Evolutionary conservation across 2,888 invertebrate genomes (phyloP), one percentile per base, ranked within the genome.

Genomic region (Heliconius hortense): DNA sequence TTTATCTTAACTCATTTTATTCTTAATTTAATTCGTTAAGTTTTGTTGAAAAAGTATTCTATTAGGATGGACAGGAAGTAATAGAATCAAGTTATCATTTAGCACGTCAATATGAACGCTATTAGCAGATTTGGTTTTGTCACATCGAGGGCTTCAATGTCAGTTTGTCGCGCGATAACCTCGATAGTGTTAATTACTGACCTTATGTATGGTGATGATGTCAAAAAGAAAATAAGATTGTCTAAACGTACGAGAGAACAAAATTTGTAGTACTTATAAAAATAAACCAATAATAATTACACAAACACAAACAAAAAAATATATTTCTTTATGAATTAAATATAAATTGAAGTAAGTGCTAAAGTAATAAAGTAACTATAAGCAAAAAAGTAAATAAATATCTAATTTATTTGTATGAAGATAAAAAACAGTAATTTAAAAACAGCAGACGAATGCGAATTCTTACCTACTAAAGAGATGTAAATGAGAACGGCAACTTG

Each of bases 381-480:
- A 39, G 21, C 35, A 60, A 60, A 35, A 35, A 24, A 26, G 18
- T 4, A 39, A 39, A 18, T 26, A 5, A 10, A 18, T 31, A 21
- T 59, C 53, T 28, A 8, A 48, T 7, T 18, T 28, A 59, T 56
- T 31, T 18, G 7, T 18, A 85, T 85, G 81, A 82, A 82, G 79
- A 80, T 53, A 7, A 24, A n/a, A 84, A 82, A 82, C 84, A 81
- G 84, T 88, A 86, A 39, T 71, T 88, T 85, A 86, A 89, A 89
- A 89, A 89, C 88, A 88, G 87, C 88, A 85, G 85, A 86, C 87
- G 81, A 82, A 84, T 85, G 76, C 85, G 83, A 84, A 84, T 87
- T 90, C 91, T 90, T 85, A 88, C 89, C 83, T 90, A 85, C 88
- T 90, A 88, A 89, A 88, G 88, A 86, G 89, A 89, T 89, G 90